Conservation (phyloP, 2,888 invertebrate species). For the Elgonia sp. region DNA sequence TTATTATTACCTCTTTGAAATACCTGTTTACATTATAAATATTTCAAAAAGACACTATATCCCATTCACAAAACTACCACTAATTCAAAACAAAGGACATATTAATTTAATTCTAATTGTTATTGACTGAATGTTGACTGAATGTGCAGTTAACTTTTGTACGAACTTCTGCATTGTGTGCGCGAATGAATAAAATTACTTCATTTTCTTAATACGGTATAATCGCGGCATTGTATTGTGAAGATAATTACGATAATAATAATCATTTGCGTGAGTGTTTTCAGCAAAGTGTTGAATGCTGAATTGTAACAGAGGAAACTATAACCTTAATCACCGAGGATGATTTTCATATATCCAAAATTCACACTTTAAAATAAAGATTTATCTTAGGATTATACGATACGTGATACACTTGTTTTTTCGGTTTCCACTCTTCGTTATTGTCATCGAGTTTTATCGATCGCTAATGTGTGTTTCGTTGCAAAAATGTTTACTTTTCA, state of each 20-base stretch:
- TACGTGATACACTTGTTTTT: not conserved
- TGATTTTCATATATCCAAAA: too few relatives aligned
- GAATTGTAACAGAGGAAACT: slow-evolving; percentile 2
- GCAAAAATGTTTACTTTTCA: too few relatives aligned
- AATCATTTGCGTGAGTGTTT: slow-evolving; percentile 12
- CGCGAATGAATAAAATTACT: slow-evolving; percentile 30
- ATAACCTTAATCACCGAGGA: slow-evolving; percentile 32
- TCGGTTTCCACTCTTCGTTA: not conserved
- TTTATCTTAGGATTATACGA: too few relatives aligned
- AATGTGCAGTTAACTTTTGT: not conserved
- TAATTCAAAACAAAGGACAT: not conserved
- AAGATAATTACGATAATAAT: slow-evolving; percentile 30
- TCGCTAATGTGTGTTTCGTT: too few relatives aligned
- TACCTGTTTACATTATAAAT: too few relatives aligned
- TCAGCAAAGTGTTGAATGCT: not conserved
- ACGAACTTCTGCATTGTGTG: not conserved
- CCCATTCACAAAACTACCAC: not conserved
- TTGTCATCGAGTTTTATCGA: not conserved
- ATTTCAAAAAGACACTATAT: not conserved
- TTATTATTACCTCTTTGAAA: too few relatives aligned
- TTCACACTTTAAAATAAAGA: too few relatives aligned
- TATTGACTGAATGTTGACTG: not conserved
- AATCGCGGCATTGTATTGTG: slow-evolving; percentile 16
- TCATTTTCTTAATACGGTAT: slow-evolving; percentile 26
- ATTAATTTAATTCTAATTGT: slow-evolving; percentile 1